These are phyloP conservation scores for Brachynemurus nebulosus DNA, from an alignment of 2,888 invertebrate genomes.

Conservation along the genomic window DNA sequence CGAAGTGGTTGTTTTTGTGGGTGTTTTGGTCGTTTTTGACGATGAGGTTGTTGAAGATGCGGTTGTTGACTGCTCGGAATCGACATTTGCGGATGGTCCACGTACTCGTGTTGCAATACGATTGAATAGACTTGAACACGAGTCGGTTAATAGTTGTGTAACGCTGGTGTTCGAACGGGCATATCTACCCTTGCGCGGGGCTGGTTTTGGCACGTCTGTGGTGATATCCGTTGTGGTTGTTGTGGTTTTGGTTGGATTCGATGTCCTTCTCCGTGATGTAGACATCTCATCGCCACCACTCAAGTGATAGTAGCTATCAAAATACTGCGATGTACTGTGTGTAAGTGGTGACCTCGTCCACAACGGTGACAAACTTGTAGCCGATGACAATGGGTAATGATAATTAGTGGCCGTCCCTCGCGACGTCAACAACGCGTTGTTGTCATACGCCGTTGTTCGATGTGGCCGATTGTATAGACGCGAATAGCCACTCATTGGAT, in stretches of 20 bases:
- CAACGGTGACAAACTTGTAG: conserved; percentile 5
- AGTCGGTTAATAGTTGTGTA: conserved; percentile 73
- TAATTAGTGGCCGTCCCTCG: neutral
- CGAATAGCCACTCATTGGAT: conserved; percentile 7
- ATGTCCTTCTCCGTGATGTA: conserved; percentile 18
- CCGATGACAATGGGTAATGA: no score
- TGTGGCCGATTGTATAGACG: conserved; percentile 20
- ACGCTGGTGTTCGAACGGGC: conserved; percentile 71
- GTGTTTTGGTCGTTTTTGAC: conserved; percentile 35
- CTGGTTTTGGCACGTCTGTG: conserved; percentile 19
- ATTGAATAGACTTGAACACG: conserved; percentile 73
- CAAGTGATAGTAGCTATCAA: no score
- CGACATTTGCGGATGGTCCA: conserved; percentile 49
- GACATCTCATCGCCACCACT: conserved; percentile 16
- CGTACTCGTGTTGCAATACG: conserved; percentile 59
- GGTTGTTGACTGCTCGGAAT: conserved; percentile 32
- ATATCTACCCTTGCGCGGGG: conserved; percentile 54
- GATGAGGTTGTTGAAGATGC: conserved; percentile 26
- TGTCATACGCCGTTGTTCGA: conserved; percentile 27
- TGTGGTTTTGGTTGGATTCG: conserved; percentile 19
- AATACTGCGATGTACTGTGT: no score
- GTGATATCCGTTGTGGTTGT: conserved; percentile 11
- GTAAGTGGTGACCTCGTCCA: conserved; percentile 13
- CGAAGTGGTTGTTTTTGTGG: conserved; percentile 16
- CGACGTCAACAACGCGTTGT: conserved; percentile 19